Conservation (phyloP, 2,888 invertebrate genomes). For the Bombyx huttoni region DNA sequence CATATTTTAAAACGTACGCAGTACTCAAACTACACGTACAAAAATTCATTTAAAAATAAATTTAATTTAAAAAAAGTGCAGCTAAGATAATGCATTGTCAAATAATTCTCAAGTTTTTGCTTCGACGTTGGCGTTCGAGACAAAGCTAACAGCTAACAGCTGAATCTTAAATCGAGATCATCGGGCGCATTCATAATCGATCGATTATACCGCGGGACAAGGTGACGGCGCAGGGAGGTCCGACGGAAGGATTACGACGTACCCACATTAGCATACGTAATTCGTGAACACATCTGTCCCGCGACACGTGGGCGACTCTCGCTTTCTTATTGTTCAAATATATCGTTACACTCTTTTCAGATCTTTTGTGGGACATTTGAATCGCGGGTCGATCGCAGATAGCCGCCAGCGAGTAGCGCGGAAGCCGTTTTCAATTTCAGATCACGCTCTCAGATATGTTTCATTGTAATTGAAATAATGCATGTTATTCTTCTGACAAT, state of each 20-base stretch:
- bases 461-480: constrained; percentile 25
- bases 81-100: no score
- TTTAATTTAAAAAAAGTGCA: no score
- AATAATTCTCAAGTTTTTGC: not conserved
- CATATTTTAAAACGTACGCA: no score
- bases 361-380: constrained; percentile 26
- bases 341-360: constrained; percentile 28
- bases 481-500: constrained; percentile 12
- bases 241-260: constrained; percentile 58
- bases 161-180: constrained; percentile 1
- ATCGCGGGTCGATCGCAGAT: constrained; percentile 32
- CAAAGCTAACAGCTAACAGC: constrained; percentile 1
- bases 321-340: constrained; percentile 54
- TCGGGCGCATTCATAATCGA: constrained; percentile 43
- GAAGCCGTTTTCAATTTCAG: constrained; percentile 36
- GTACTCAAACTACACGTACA: no score
- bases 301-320: constrained; percentile 45
- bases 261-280: constrained; percentile 64
- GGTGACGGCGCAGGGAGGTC: constrained; percentile 50
- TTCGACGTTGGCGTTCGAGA: not conserved
- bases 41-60: no score
- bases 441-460: constrained; percentile 17
- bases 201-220: constrained; percentile 42
- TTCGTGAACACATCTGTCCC: constrained; percentile 54
- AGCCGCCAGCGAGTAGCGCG: constrained; percentile 29